phyloP scores from a whole-genome alignment of 2,113 vertebrate genomes.

The Zosterops hypoxanthus region DNA sequence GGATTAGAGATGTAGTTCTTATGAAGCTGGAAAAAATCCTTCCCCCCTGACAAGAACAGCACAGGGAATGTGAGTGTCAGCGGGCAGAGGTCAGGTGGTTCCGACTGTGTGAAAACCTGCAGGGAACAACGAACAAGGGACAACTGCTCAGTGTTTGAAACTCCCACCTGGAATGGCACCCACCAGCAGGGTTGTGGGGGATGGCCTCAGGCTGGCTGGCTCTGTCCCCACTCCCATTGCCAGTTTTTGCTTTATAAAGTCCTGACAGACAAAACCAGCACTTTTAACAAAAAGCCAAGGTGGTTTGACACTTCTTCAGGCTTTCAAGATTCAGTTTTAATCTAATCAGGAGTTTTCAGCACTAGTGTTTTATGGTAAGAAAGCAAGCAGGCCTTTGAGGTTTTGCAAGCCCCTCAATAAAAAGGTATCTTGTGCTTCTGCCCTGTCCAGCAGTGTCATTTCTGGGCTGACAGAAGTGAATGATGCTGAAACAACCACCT shows the following conservation, averaged over 20 bases:
- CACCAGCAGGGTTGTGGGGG: fast-evolving
- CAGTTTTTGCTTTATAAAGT: not conserved
- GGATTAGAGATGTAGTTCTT: slow-evolving; percentile 52
- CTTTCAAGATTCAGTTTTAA: not conserved
- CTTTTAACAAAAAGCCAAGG: not conserved
- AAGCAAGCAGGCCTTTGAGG: not conserved
- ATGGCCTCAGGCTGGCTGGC: not conserved
- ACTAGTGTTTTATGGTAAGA: not conserved
- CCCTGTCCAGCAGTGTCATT: fast-evolving
- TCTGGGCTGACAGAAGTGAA: not conserved
- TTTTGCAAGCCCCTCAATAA: not conserved
- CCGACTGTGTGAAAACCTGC: slow-evolving; percentile 89
- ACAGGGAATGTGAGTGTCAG: slow-evolving; percentile 60
- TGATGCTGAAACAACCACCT: not conserved
- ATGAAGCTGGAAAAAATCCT: slow-evolving; percentile 21
- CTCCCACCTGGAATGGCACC: too few species aligned
- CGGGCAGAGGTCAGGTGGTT: slow-evolving; percentile 86
- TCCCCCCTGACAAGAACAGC: not conserved
- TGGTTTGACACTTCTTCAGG: not conserved
- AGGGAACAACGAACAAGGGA: fast-evolving
- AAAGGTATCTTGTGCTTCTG: fast-evolving
- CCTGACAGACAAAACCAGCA: not conserved
- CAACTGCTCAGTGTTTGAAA: not conserved
- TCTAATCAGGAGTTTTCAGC: not conserved
- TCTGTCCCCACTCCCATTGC: not conserved